Evolutionary conservation across 92 coral and sea anemone genomes (phyloP).

Genomic region (Porites divaricata): DNA sequence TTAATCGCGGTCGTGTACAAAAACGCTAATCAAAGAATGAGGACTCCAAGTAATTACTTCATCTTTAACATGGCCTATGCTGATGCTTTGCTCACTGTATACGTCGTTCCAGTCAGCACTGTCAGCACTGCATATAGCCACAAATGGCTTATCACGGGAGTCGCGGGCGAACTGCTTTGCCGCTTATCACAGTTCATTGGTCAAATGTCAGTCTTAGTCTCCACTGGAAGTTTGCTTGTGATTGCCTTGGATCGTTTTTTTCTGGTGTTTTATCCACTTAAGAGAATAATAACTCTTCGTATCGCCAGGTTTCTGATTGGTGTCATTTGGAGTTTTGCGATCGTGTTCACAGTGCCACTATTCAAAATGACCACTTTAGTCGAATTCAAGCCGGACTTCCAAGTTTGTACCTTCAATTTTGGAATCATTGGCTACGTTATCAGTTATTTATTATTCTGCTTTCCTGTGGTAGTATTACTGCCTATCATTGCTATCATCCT

Average conservation of each 20-base stretch:
- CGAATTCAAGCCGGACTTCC: not conserved
- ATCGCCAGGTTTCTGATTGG: too few species aligned
- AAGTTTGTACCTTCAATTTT: slow-evolving; percentile 35
- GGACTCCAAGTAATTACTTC: slow-evolving; percentile 69
- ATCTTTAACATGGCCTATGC: slow-evolving; percentile 68
- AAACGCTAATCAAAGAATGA: slow-evolving; percentile 64
- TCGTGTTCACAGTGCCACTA: too few species aligned
- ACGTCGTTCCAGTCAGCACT: slow-evolving; percentile 45
- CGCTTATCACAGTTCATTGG: too few species aligned
- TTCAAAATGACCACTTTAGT: slow-evolving; percentile 22
- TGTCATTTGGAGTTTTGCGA: too few species aligned
- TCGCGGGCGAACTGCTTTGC: slow-evolving; percentile 45
- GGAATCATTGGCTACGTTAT: not conserved
- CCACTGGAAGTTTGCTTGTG: too few species aligned
- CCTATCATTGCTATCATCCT: slow-evolving; percentile 53
- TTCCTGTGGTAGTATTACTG: slow-evolving; percentile 39
- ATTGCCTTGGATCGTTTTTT: too few species aligned
- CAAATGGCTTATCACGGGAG: slow-evolving; percentile 66
- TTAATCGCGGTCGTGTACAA: slow-evolving; percentile 64
- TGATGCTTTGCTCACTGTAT: slow-evolving; percentile 50
- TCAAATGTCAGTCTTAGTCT: too few species aligned
- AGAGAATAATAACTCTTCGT: too few species aligned
- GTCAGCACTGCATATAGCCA: slow-evolving; percentile 14
- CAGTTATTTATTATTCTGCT: slow-evolving; percentile 36
- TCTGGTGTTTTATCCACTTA: too few species aligned